Evolutionary conservation across 2,797 vertebrate genomes (phyloP), one percentile per base, ranked within the genome.

Genomic region (Coccyzus lansbergi): DNA sequence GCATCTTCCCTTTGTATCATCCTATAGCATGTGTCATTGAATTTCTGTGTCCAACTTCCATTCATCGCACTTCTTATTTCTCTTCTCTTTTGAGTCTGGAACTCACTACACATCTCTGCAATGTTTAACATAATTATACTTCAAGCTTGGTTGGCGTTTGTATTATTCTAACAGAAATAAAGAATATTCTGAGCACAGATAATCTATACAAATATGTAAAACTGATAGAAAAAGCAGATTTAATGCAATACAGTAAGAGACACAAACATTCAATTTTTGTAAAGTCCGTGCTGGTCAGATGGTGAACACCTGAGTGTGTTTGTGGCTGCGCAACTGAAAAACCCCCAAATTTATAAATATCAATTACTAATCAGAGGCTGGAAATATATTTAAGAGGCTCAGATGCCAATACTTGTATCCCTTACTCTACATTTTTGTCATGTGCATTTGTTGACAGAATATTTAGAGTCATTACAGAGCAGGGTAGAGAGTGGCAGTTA

Each of bases 41-140:
- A 78, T 93, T 90, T 51, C 85, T 49, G 44, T 34, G 69, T 42
- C 87, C 93, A 59, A 5, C 90, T 93, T 91, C 85, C 83, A 74
- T 68, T 65, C 72, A 4, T 1, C 68, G 88, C 72, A 62, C 87
- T 93, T 92, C 53, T 59, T 56, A 77, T 86, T 94, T 78, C 88
- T 71, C 87, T 26, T 67, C 82, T 87, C 72, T 40, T 94, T 91
- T n/a, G 81, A 86, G 91, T 83, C 53, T 78, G 86, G 78, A 76
- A 78, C 77, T 81, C 80, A 33, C 69, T 44, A 42, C 60, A 55
- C 86, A 81, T 75, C 90, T 92, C 90, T 83, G 94, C 76, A 88
- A 80, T 51, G 79, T 83, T 95, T 94, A 92, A 95, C 70, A 71
- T 63, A 77, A 89, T 92, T 90, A 77, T 8, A 83, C 72, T 87